A percentile compares a stretch with the other conserved stretches of the same genome.
These are phyloP conservation scores for Armadillidium nasatum DNA, from an alignment of 1,140 invertebrate species.

Conservation along the genomic window DNA sequence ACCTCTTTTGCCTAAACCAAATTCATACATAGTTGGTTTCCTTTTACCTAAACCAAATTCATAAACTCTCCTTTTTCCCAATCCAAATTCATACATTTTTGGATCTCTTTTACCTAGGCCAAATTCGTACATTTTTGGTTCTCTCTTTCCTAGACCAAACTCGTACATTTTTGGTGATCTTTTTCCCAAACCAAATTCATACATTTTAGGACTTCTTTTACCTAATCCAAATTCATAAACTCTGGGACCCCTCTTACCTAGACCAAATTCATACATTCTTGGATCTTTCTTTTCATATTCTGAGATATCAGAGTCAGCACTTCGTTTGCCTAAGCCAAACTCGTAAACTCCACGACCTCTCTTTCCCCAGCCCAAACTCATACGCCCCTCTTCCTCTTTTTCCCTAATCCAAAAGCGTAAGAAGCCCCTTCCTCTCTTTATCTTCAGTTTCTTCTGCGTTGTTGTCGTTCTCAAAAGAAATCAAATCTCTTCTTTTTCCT, in stretches of 20 bases:
- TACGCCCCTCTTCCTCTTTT: not conserved
- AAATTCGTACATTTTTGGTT: not conserved
- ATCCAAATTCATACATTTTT: not conserved
- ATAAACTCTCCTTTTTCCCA: not conserved
- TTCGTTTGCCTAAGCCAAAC: not conserved
- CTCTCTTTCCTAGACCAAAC: not conserved
- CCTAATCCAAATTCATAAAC: slow-evolving; percentile 4
- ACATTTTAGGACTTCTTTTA: not conserved
- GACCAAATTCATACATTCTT: not conserved
- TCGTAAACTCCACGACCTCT: not conserved
- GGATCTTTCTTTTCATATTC: not conserved
- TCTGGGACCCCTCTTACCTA: not conserved
- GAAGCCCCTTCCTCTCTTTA: not conserved
- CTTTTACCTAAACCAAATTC: not conserved
- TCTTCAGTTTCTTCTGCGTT: not conserved
- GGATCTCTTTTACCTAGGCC: not conserved
- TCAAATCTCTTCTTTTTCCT: not conserved
- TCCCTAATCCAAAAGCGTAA: not conserved
- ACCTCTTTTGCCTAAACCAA: not conserved
- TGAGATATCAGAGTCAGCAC: not conserved
- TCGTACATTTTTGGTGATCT: not conserved
- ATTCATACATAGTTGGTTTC: not conserved
- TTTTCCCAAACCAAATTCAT: slow-evolving; percentile 1
- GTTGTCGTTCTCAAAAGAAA: not conserved
- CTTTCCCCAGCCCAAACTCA: not conserved